Evolutionary conservation across 2,888 invertebrate genomes (phyloP).

Genomic region (Microctonus aethiopoides): DNA sequence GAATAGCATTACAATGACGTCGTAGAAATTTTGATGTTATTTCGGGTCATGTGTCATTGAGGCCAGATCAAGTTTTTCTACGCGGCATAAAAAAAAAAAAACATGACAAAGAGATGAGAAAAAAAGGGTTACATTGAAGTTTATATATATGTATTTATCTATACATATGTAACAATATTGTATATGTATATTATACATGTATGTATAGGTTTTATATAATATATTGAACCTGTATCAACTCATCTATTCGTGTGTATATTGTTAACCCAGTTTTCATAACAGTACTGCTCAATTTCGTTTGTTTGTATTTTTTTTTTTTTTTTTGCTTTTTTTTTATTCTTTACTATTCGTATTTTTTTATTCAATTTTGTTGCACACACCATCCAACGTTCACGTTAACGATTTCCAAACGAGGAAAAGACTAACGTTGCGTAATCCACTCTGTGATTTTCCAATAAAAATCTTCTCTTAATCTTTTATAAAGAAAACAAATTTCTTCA

Average conservation of each 20-base stretch:
- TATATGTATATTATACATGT: background rate
- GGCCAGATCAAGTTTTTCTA: conserved; percentile 8
- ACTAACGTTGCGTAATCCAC: conserved; percentile 1
- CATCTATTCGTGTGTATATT: conserved; percentile 1
- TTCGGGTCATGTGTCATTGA: conserved; percentile 26
- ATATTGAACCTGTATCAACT: conserved; percentile 11
- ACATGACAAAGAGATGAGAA: background rate
- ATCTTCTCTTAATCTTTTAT: conserved; percentile 6
- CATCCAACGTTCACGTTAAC: background rate
- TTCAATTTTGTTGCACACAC: background rate
- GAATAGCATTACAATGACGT: background rate
- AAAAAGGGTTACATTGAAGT: too few relatives aligned
- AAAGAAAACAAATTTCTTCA: background rate
- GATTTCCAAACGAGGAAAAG: conserved; percentile 10
- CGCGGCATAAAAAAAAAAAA: conserved; percentile 16
- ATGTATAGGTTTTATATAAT: background rate
- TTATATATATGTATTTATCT: too few relatives aligned
- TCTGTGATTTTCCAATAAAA: background rate
- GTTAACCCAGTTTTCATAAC: conserved; percentile 19
- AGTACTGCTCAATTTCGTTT: conserved; percentile 6
- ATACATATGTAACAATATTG: too few relatives aligned
- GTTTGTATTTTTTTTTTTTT: conserved; percentile 1
- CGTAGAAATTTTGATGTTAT: conserved; percentile 3
- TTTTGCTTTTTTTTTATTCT: background rate
- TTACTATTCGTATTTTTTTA: background rate